A percentile compares a stretch with the other conserved stretches of the same genome.
These are phyloP conservation scores for Istiophorus platypterus DNA, from an alignment of 2,113 vertebrate genomes.

Conservation along the genomic window DNA sequence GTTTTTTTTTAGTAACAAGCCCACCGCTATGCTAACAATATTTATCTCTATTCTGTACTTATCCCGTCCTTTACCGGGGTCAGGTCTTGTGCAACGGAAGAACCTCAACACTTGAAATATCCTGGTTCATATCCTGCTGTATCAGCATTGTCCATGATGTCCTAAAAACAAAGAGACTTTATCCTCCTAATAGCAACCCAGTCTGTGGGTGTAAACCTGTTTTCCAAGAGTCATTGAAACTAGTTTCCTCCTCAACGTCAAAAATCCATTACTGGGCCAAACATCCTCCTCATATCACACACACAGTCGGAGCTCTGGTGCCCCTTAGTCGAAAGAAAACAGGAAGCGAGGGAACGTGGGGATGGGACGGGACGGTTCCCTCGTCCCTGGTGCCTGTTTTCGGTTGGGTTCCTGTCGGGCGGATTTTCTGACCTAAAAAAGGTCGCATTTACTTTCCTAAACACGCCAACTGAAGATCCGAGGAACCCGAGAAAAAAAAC, in stretches of 20 bases:
- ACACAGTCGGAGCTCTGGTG: conserved; percentile 40
- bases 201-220: conserved; percentile 63
- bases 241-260: conserved; percentile 66
- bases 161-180: conserved; percentile 64
- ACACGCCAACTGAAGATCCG: conserved; percentile 27
- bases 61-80: conserved; percentile 36
- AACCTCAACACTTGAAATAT: conserved; percentile 49
- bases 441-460: conserved; percentile 24
- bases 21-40: conserved; percentile 29
- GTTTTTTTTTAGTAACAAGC: conserved; percentile 44
- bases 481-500: conserved; percentile 39
- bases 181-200: conserved; percentile 58
- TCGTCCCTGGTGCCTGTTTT: conserved; percentile 58
- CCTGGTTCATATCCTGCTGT: conserved; percentile 43
- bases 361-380: conserved; percentile 57
- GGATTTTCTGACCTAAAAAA: conserved; percentile 19
- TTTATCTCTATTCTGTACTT: conserved; percentile 40
- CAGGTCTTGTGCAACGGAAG: conserved; percentile 32
- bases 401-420: conserved; percentile 53
- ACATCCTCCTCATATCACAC: conserved; percentile 59
- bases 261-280: conserved; percentile 65
- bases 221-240: conserved; percentile 59
- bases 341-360: conserved; percentile 56
- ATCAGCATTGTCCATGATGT: conserved; percentile 54
- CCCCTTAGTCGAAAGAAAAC: conserved; percentile 61